phyloP scores from a whole-genome alignment of 2,797 vertebrate genomes.

The Streptopelia turtur region DNA sequence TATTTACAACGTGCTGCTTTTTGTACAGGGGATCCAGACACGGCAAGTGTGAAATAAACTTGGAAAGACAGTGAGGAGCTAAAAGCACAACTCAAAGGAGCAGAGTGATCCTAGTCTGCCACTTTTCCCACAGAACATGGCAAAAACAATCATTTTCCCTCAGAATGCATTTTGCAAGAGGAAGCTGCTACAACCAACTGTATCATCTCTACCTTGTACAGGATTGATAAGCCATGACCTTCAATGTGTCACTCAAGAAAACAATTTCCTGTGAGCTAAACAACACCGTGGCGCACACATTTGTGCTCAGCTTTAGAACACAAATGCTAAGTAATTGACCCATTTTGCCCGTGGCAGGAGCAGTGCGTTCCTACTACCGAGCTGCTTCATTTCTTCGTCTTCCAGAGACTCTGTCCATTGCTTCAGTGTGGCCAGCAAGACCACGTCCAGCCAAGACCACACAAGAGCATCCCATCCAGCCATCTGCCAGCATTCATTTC shows the following conservation, averaged over 20 bases:
- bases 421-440: not conserved
- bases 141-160: not conserved
- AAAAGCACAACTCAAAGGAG: not conserved
- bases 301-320: not conserved
- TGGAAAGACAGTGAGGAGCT: not conserved
- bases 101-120: not conserved
- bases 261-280: not conserved
- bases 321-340: not conserved
- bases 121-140: not conserved
- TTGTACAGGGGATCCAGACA: not conserved
- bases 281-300: fast-evolving
- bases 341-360: not conserved
- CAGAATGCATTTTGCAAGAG: not conserved
- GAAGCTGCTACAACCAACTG: not conserved
- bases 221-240: not conserved
- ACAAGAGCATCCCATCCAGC: not conserved
- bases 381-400: not conserved
- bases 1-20: not conserved
- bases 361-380: fast-evolving
- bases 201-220: not conserved
- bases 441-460: not conserved
- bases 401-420: not conserved
- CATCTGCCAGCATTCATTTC: constrained; percentile 2
- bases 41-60: not conserved
- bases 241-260: not conserved